A percentile compares a stretch with the other conserved stretches of the same genome.
phyloP scores from a whole-genome alignment of 2,113 vertebrate species.

The Paramormyrops kingsleyae region DNA sequence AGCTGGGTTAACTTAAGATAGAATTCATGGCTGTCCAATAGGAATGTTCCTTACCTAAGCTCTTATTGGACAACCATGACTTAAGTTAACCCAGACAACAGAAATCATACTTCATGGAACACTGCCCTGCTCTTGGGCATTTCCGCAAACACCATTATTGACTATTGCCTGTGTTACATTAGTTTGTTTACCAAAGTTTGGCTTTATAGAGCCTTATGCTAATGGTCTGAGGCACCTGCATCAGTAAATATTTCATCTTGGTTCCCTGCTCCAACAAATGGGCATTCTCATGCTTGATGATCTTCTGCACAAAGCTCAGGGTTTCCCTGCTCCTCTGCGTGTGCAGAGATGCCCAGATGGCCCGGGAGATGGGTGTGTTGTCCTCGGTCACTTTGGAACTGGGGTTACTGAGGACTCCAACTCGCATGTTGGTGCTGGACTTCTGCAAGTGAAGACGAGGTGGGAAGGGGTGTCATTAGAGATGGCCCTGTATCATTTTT shows the following conservation, averaged over 20 bases:
- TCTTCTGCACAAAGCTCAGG: slow-evolving; percentile 70
- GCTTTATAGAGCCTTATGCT: not conserved
- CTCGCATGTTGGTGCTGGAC: slow-evolving; percentile 66
- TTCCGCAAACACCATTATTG: not conserved
- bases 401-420: slow-evolving; percentile 87
- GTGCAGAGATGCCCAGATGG: slow-evolving; percentile 78
- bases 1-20: not conserved
- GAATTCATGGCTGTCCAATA: not conserved
- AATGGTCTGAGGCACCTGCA: slow-evolving; percentile 51
- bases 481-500: not conserved
- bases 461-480: not conserved
- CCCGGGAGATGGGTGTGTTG: slow-evolving; percentile 76
- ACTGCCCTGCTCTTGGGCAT: not conserved
- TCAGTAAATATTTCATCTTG: slow-evolving; percentile 75
- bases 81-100: not conserved
- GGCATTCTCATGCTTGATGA: slow-evolving; percentile 73
- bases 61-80: not conserved
- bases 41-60: not conserved
- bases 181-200: not conserved
- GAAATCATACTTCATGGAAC: not conserved
- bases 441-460: slow-evolving; percentile 57
- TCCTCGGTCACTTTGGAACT: slow-evolving; percentile 74
- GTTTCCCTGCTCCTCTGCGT: slow-evolving; percentile 75
- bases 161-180: not conserved
- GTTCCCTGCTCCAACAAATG: slow-evolving; percentile 69